Base-by-base conservation (phyloP, 2,113 vertebrate species). In the Bolborhynchus lineola region DNA sequence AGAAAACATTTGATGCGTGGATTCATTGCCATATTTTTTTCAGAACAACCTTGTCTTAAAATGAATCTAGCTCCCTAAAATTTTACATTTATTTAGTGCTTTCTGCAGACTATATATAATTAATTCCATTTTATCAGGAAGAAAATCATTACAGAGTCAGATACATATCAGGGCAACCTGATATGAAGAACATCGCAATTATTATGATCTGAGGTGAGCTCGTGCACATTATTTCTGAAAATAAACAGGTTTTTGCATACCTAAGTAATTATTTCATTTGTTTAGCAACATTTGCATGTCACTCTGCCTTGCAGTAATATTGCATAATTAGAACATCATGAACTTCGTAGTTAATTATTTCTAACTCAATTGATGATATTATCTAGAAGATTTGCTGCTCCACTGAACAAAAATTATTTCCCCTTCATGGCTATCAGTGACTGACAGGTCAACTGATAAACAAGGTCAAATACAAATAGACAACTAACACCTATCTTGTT, bases 271-370 rank as follows among this genome's bases (percentile, higher is more conserved):
- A 44, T 82, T 90, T 82, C 5, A 69, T 86, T 90, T 92, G 75
- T 93, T 88, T 64, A 91, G 62, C 6, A 18, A 78, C 25, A 92
- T 82, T 52, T 82, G 18, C 14, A 10, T 65, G 67, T 59, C 50
- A 70, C 16, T 79, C 29, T 49, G 29, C n/a, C 50, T 59, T 60
- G 64, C 75, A 93, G 41, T 57, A 80, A 46, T 86, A 77, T 23
- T 77, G 39, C 82, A 76, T 37, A 47, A 91, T 91, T 95, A 88
- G 80, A 86, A 86, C 15, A 50, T 28, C 63, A 71, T 23, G 21
- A 94, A 88, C 50, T 76, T 72, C 46, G 13, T 33, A 67, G 62
- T 79, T 76, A 91, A 92, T 92, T 93, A 19, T 90, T 95, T 88
- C 78, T 59, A 80, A 70, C 20, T 77, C 69, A 88, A 1, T 26